These are phyloP conservation scores for Rhincodon typus DNA, from an alignment of 2,797 vertebrate species.

Conservation along the genomic window DNA sequence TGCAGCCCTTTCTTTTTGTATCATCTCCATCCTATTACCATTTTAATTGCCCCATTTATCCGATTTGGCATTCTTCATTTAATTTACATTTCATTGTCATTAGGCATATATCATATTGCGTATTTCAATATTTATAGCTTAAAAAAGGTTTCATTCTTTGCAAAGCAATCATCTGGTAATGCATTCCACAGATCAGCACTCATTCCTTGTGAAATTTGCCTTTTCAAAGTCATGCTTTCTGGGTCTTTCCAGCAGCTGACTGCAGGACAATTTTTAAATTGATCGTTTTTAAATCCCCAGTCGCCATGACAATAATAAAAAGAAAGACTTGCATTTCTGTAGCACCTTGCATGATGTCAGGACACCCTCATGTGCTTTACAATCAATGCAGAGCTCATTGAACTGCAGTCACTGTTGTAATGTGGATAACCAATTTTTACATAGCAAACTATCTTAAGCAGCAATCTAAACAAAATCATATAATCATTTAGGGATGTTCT, in stretches of 20 bases:
- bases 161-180: not conserved
- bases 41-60: slow-evolving; percentile 10
- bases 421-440: not conserved
- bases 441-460: not conserved
- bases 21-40: not conserved
- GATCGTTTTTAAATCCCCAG: not conserved
- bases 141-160: not conserved
- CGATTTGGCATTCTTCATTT: not conserved
- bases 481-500: not conserved
- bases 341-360: too few relatives aligned
- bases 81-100: slow-evolving; percentile 2
- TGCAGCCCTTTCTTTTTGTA: not conserved
- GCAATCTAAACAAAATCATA: not conserved
- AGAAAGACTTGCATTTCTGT: not conserved
- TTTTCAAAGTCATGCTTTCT: not conserved
- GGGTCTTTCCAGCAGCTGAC: not conserved
- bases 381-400: not conserved
- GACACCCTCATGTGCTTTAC: not conserved
- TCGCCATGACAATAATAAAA: not conserved
- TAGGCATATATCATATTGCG: not conserved
- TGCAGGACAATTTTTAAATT: not conserved
- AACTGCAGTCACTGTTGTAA: not conserved
- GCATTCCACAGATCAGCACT: not conserved
- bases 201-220: not conserved
- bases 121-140: not conserved